Evolutionary conservation across 2,113 vertebrate genomes (phyloP), one percentile per base, ranked within the genome.

Genomic region (Ciconia stormi): DNA sequence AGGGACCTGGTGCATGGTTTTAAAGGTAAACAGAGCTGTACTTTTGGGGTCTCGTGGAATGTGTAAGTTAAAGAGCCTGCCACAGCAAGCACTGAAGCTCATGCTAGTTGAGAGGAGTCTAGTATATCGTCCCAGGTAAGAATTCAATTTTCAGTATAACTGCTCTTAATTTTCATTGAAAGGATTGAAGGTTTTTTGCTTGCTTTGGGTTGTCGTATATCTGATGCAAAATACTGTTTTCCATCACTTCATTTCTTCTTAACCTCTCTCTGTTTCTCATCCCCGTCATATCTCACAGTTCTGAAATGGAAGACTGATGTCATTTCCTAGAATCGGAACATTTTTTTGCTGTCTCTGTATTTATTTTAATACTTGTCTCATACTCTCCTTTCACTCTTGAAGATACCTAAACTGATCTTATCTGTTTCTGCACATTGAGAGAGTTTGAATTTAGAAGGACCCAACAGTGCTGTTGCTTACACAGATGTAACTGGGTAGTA

Each of bases 61-160:
- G 16, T 14, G 36, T 42, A 67, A 29, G 23, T 85, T 76, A 47
- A 82, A 69, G 27, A 83, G 21, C 61, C 40, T 61, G 21, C 46
- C 42, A 27, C 21, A 65, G 70, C 73, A 55, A 89, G 56, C 30
- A 36, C 20, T 87, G 71, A 80, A 74, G 49, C 36, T 82, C 53
- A 22, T 69, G 25, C 56, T 89, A 10, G 62, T 47, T 36, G n/a
- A 40, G 10, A 85, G 26, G 21, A 44, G 22, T 69, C 55, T 84
- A 49, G 29, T 40, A n/a, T 86, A 50, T 87, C 78, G 49, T 77
- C 58, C 85, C 90, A 98, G 97, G 97, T 98, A 97, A 95, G 93
- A 36, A 58, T 55, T 87, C 95, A 66, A 61, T 61, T 16, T 95
- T 95, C 42, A 27, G 4, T 89, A 47, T 88, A 38, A 2, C 86